A percentile compares a stretch with the other conserved stretches of the same genome.
These are phyloP conservation scores for Hyles euphorbiae DNA, from an alignment of 1,140 invertebrate genomes.

Conservation along the genomic window DNA sequence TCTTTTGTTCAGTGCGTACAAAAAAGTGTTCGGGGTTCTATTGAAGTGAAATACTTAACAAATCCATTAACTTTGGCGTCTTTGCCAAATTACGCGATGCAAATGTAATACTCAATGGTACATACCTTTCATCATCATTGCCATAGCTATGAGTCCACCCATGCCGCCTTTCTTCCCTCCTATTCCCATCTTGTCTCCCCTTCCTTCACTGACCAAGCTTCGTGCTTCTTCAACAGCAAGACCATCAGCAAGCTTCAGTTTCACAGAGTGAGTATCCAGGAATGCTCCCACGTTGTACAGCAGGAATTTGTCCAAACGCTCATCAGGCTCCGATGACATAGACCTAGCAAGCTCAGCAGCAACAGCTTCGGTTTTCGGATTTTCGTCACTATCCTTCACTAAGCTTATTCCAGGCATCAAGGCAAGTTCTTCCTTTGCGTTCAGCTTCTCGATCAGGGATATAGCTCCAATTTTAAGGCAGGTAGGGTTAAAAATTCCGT, in stretches of 20 bases:
- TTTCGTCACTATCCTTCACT: constrained; percentile 77
- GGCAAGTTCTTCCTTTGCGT: constrained; percentile 76
- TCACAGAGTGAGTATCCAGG: constrained; percentile 81
- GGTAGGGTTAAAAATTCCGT: constrained; percentile 79
- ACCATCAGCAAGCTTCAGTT: constrained; percentile 81
- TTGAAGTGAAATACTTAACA: no score
- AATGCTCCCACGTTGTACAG: constrained; percentile 80
- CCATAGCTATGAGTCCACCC: constrained; percentile 74
- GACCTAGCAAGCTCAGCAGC: constrained; percentile 79
- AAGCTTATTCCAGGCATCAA: constrained; percentile 82
- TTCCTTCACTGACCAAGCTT: constrained; percentile 50
- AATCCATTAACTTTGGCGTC: no score
- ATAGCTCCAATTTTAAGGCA: constrained; percentile 85
- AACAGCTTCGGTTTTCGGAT: constrained; percentile 77
- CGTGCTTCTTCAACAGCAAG: constrained; percentile 69
- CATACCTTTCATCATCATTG: constrained; percentile 78
- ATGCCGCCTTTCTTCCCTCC: constrained; percentile 75
- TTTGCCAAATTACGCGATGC: no score
- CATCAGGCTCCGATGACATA: constrained; percentile 82
- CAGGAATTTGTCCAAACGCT: constrained; percentile 81
- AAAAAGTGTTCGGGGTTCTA: no score
- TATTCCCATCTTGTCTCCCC: constrained; percentile 33
- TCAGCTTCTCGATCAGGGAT: constrained; percentile 81
- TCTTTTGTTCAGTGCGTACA: no score
- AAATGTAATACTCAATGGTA: neutral